Evolutionary conservation across 2,888 invertebrate species (phyloP).

Genomic region (Xanthorhoe spadicearia): DNA sequence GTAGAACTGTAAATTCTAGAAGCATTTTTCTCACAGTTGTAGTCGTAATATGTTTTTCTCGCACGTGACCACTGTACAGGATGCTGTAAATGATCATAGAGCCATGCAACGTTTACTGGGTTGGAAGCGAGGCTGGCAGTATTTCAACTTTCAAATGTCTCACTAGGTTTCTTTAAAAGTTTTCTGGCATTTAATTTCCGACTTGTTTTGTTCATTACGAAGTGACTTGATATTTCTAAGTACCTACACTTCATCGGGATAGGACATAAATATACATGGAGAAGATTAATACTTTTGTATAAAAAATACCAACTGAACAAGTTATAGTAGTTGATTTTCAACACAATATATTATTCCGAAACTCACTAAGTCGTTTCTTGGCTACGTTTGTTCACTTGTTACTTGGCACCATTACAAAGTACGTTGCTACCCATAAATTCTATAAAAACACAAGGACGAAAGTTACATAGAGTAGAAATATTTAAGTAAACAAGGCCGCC

Average conservation of each 20-base stretch:
- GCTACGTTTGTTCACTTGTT: not conserved
- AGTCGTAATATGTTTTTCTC: conserved; percentile 55
- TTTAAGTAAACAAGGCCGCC: conserved; percentile 39
- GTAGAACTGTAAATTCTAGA: conserved; percentile 50
- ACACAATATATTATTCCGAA: not conserved
- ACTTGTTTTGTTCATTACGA: not conserved
- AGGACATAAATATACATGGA: too few relatives aligned
- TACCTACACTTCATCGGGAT: not conserved
- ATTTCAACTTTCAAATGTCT: conserved; percentile 5
- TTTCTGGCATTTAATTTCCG: not conserved
- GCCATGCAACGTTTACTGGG: conserved; percentile 33
- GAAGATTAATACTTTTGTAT: too few relatives aligned
- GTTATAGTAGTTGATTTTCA: not conserved
- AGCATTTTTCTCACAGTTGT: conserved; percentile 52
- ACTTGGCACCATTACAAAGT: conserved; percentile 8
- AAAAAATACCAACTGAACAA: too few relatives aligned
- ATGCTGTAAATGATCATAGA: conserved; percentile 46
- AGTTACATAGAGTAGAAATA: conserved; percentile 39
- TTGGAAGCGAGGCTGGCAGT: conserved; percentile 19
- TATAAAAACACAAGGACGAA: conserved; percentile 35
- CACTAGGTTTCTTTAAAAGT: not conserved
- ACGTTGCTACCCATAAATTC: conserved; percentile 23
- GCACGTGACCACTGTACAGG: conserved; percentile 61
- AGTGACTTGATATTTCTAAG: not conserved
- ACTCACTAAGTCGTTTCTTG: not conserved